Evolutionary conservation across 2,888 invertebrate species (phyloP), one percentile per base, ranked within the genome.

Genomic region (Lycophotia porphyrea): DNA sequence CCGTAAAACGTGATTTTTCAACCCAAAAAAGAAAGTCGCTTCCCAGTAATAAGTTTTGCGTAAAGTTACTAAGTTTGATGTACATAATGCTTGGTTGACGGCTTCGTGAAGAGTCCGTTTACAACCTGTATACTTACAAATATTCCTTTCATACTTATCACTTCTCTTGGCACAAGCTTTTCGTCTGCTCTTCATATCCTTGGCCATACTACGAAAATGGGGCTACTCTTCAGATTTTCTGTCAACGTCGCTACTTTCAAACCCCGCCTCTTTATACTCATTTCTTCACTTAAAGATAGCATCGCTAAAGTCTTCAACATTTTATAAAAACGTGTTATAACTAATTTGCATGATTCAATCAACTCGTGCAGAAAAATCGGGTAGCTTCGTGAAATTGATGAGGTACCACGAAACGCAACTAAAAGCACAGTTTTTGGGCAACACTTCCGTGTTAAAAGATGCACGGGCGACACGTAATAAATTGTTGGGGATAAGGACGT

Each of bases 361-460:
- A 85, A 74, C 77, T 80, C 86, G 61, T 27, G 80, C 71, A 86
- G 85, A 88, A 88, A 88, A 89, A 90, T 89, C 85, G 89, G 74
- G 80, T 69, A 80, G 80, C 81, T 77, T 75, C 76, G 55, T 76
- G 64, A 76, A 87, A 89, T 88, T 86, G 85, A 90, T 89, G 86
- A 79, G 60, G 64, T 82, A 87, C 88, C 84, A 80, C 76, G 87
- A 89, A 91, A 88, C 80, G 84, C 86, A 86, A 80, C 87, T 88
- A 88, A 86, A 87, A 82, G 80, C 82, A 69, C 81, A 71, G 85
- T 85, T 81, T 89, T 88, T 47, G 27, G 31, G 55, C 34, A 63
- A 66, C 61, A 83, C 74, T 69, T 76, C 77, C 71, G 75, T 34
- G 72, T 61, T 71, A 71, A 80, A 58, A 71, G 73, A 84, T 78